Evolutionary conservation across 2,888 invertebrate species (phyloP), one percentile per base, ranked within the genome.

Genomic region (Lampropteryx suffumata): DNA sequence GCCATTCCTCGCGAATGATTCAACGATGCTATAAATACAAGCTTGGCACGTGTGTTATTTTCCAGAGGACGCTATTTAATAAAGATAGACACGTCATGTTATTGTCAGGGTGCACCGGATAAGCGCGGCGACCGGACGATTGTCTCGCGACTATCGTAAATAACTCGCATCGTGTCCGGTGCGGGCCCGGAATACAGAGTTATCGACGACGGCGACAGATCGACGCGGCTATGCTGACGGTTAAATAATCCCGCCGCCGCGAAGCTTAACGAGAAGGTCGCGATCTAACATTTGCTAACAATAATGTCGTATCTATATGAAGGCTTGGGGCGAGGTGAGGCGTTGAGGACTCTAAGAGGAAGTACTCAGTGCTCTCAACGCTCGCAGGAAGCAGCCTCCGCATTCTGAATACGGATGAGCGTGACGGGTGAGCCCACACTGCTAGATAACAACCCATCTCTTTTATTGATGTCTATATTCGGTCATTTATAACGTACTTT

Each of bases 111-210:
- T 78, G 79, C 81, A 88, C 89, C 89, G 89, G 89, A 90, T 88
- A 87, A 84, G 79, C 84, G 30, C 66, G 73, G 79, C 82, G 74
- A 76, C 82, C 79, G 79, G 82, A 74, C 86, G 85, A 90, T 89
- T 88, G 89, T 89, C 83, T 85, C 79, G 79, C 81, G 74, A 73
- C 80, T 79, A 78, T 88, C 88, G 88, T 90, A 90, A 90, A 90
- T 90, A 86, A 90, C 87, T 77, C 79, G 76, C 69, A 61, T 71
- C 70, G 76, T 86, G 87, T 88, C 88, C 87, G 88, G 87, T 84
- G 76, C 73, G 74, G 69, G 76, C 74, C 64, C 71, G 71, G 87
- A 82, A 86, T 86, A 85, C 86, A 77, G 82, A 86, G 79, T 84
- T 78, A 72, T 73, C 73, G 66, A 65, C 69, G 29, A 9, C 33